phyloP scores from a whole-genome alignment of 1,140 invertebrate genomes.

The Aphelinus atriplicis region DNA sequence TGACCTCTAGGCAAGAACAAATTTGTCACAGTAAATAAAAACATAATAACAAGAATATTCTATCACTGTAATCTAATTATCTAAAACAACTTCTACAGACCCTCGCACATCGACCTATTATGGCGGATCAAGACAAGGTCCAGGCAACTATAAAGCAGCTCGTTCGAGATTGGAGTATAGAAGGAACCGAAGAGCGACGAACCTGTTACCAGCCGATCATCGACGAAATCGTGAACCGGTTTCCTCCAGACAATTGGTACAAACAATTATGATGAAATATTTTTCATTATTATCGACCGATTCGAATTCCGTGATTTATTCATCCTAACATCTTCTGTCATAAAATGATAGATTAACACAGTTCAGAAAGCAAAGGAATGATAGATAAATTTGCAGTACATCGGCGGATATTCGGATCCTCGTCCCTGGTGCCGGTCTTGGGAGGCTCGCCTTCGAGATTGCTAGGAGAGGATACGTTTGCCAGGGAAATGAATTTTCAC shows the following conservation, averaged over 20 bases:
- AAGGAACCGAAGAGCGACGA: conserved; percentile 83
- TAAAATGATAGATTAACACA: conserved; percentile 40
- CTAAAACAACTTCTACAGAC: conserved; percentile 50
- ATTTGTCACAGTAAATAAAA: too few relatives aligned
- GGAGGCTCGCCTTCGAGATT: conserved; percentile 92
- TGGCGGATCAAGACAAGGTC: conserved; percentile 83
- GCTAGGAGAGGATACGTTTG: conserved; percentile 88
- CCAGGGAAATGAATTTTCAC: conserved; percentile 97
- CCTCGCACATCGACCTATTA: conserved; percentile 56
- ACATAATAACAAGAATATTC: neutral
- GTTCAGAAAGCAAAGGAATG: conserved; percentile 51
- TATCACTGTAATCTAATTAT: conserved; percentile 13
- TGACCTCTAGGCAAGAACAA: too few relatives aligned
- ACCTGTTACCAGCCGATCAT: conserved; percentile 93
- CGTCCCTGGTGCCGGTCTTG: conserved; percentile 94
- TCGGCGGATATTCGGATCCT: conserved; percentile 76
- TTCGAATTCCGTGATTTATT: conserved; percentile 39
- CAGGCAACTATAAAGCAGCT: conserved; percentile 95
- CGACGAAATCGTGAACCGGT: conserved; percentile 81
- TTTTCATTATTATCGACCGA: conserved; percentile 22
- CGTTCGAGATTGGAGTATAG: conserved; percentile 92
- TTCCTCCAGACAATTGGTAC: conserved; percentile 71
- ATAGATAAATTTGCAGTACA: conserved; percentile 58
- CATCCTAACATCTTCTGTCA: conserved; percentile 40
- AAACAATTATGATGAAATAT: conserved; percentile 28